Evolutionary conservation across 2,888 invertebrate genomes (phyloP), one percentile per base, ranked within the genome.

Genomic region (Eueremaeus valkanovi): DNA sequence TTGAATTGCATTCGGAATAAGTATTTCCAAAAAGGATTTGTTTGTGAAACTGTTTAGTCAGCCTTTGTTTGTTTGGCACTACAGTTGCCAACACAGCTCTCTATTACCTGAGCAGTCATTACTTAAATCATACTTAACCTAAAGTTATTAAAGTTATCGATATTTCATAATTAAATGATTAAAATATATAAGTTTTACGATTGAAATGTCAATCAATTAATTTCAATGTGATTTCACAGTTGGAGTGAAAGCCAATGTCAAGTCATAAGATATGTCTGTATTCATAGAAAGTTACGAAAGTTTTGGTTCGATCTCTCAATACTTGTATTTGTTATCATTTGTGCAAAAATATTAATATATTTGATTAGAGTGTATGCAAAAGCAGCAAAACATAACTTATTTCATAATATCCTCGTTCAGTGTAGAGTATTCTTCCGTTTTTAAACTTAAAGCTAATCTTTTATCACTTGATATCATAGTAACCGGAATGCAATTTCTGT

Each of bases 51-150:
- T 70, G 45, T 70, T 70, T 70, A 27, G 29, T 70, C 70, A 70
- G 70, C 70, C 45, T 68, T 70, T 70, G 70, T 70, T 70, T 70
- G 70, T 45, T 11, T 70, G 70, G 16, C 24, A 66, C 21, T 66
- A 33, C 33, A 36, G 21, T 66, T 66, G 58, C 29, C 16, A 9
- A 5, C 24, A 6, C 6, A 55, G 11, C 27, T 58, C 58, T 58
- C 27, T 16, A 58, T 51, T 24, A 16, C n/a, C 51, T 51, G 3
- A 3, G 21, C 8, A 55, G 16, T 58, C 31, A 58, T 31, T 58
- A 58, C 58, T 58, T 31, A 58, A 31, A 58, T 5, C 58, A 24
- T 13, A 29, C 13, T 29, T 51, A 51, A 18, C 24, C 18, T 45
- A 45, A 11, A 16, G 45, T 16, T 45, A 45, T 16, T 16, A 36